These are phyloP conservation scores for Panzeria rudis DNA, from an alignment of 2,888 invertebrate genomes.

Conservation along the genomic window DNA sequence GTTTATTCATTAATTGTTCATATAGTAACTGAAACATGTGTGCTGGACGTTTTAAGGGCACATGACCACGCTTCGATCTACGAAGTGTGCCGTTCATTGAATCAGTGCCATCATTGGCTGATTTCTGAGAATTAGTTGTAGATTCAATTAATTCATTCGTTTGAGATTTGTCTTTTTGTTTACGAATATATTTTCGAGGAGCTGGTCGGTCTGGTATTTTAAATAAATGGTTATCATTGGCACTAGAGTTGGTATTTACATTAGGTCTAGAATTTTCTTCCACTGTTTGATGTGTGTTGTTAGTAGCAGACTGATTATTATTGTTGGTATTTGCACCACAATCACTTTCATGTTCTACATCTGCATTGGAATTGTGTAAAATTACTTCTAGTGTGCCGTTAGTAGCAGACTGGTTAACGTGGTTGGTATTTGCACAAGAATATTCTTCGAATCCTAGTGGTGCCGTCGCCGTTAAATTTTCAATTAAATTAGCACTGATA, in stretches of 20 bases:
- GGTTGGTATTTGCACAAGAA: constrained; percentile 20
- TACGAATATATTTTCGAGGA: constrained; percentile 36
- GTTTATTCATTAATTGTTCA: constrained; percentile 18
- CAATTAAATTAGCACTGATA: not conserved
- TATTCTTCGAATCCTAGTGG: constrained; percentile 45
- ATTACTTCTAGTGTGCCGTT: not conserved
- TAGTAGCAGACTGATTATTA: not conserved
- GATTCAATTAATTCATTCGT: not conserved
- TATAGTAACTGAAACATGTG: constrained; percentile 35
- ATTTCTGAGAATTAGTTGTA: not conserved
- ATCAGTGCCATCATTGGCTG: not conserved
- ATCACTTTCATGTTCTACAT: constrained; percentile 43
- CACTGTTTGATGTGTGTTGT: not conserved
- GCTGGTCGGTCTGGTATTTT: constrained; percentile 73
- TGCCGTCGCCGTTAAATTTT: not conserved
- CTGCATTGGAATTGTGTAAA: too few relatives aligned
- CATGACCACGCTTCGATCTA: constrained; percentile 77
- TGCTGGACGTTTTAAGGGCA: constrained; percentile 71
- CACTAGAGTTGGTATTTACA: not conserved
- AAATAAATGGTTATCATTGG: constrained; percentile 54
- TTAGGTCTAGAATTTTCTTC: not conserved
- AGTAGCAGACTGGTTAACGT: not conserved
- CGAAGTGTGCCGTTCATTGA: constrained; percentile 70
- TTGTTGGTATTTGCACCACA: constrained; percentile 17
- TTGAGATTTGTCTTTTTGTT: not conserved